Evolutionary conservation across 2,797 vertebrate species (phyloP), one percentile per base, ranked within the genome.

Genomic region (Manis javanica): DNA sequence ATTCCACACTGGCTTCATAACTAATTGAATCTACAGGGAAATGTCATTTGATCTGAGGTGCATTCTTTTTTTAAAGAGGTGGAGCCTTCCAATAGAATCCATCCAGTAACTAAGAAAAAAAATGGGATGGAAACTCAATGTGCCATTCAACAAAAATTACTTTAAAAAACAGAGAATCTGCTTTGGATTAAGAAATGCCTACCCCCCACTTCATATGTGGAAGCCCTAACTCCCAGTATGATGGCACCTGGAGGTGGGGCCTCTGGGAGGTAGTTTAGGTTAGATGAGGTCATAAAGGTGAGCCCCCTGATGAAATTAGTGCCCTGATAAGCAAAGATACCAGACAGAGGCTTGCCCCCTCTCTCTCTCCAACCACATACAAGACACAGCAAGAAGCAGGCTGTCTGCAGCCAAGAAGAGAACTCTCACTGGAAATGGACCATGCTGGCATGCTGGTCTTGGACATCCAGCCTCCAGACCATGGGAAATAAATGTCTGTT

Each of bases 11-110:
- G 4, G 57, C 69, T 84, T 78, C 37, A 29, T 29, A 42, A 51
- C 64, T 61, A 59, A 94, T 46, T 74, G 93, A 85, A 85, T 79
- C 95, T 92, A n/a, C 39, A 79, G 84, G 71, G 78, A 96, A 53
- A 81, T 26, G 39, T 18, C 85, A 68, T 71, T 78, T 49, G 83
- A 75, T 77, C 74, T n/a, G 31, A 55, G 53, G 77, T 3, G 51
- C 16, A 23, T 63, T 78, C 55, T 51, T 69, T 42, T 46, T 49
- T 1, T 46, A 19, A 82, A 83, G 71, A 75, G 46, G 55, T 37
- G 71, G 37, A 34, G 21, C 13, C 21, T 26, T 31, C 63, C 26
- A 2, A 21, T 8, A 59, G 69, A 88, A 57, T 75, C 69, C 23
- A 39, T n/a, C 69, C 63, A 78, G 83, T 24, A 42, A 37, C 46